Conservation (phyloP, 1,140 invertebrate species). For the Mactra quadrangularis region DNA sequence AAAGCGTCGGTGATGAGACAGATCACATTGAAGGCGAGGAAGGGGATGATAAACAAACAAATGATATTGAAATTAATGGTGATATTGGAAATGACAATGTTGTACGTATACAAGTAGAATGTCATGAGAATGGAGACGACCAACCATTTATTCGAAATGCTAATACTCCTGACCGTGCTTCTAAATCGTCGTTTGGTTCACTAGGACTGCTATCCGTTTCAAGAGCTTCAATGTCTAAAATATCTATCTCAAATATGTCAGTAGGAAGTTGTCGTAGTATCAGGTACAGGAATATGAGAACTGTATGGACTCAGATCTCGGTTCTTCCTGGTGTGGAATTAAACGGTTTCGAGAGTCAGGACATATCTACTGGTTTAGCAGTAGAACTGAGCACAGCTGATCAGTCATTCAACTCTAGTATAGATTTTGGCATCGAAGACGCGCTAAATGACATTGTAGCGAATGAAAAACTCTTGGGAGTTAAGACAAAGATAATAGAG, state of each 20-base stretch:
- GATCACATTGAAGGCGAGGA: not conserved
- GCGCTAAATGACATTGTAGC: conserved; percentile 23
- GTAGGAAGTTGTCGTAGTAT: not conserved
- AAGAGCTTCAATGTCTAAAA: conserved; percentile 15
- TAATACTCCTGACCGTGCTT: not conserved
- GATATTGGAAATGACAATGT: not conserved
- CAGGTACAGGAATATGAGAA: not conserved
- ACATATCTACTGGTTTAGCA: not conserved
- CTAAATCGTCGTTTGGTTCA: conserved; percentile 4
- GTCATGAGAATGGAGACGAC: not conserved
- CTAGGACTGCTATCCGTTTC: not conserved
- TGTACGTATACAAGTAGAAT: conserved; percentile 34
- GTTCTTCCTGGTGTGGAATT: not conserved
- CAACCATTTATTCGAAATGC: not conserved
- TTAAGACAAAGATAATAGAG: conserved; percentile 22
- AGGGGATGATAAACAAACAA: not conserved
- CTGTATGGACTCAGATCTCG: conserved; percentile 50
- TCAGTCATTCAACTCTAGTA: not conserved
- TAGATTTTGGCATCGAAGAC: conserved; percentile 47
- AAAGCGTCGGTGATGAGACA: not conserved
- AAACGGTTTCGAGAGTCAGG: too few species aligned
- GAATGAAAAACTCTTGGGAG: conserved; percentile 8
- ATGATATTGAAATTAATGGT: not conserved
- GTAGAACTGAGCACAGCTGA: not conserved
- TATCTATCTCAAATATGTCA: conserved; percentile 23